Base-by-base conservation (phyloP, 2,113 vertebrate genomes). In the Microtus montanus region DNA sequence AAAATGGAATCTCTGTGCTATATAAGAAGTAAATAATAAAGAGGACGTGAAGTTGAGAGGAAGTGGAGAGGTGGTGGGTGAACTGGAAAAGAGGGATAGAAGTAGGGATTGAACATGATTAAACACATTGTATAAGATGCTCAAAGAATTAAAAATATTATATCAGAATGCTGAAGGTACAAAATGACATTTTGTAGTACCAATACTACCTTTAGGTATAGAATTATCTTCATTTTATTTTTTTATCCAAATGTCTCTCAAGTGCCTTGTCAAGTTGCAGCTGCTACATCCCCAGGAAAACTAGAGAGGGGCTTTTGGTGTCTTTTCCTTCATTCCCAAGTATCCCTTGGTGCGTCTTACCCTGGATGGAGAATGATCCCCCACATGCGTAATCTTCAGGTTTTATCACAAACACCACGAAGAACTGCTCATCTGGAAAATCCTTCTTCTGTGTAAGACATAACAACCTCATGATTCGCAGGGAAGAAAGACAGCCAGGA, bases 301-400 rank as follows among this genome's bases (percentile, higher is more conserved):
- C 26, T 74, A 78, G 38, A 82, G 58, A 66, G 70, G n/a, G 86
- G 30, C 30, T n/a, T 83, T 71, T 94, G 33, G 49, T 7, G 91
- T 38, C 19, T 11, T 52, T 94, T 83, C 26, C 47, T 49, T 90
- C 20, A 5, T n/a, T 14, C 89, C 20, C 20, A 91, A 6, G 5
- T 19, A 38, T 4, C 54, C 84, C 68, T 91, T 33, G 94, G 64
- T 7, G 15, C 35, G 87, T 88, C 98, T 98, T 96, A 99, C 98
- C 98, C 78, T 95, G 97, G 73, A 97, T 47, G 41, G 98, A 98
- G 77, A 98, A 98, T 47, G 98, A 98, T 94, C 98, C 98, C 30
- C 98, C 98, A 77, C 99, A 99, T 17, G 98, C 96, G 3, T 98
- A 99, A 91, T 99, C 98, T 95, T 99, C 99, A 0, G 99, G 98